These are phyloP conservation scores for Eilema depressum DNA, from an alignment of 2,888 invertebrate genomes.

Conservation along the genomic window DNA sequence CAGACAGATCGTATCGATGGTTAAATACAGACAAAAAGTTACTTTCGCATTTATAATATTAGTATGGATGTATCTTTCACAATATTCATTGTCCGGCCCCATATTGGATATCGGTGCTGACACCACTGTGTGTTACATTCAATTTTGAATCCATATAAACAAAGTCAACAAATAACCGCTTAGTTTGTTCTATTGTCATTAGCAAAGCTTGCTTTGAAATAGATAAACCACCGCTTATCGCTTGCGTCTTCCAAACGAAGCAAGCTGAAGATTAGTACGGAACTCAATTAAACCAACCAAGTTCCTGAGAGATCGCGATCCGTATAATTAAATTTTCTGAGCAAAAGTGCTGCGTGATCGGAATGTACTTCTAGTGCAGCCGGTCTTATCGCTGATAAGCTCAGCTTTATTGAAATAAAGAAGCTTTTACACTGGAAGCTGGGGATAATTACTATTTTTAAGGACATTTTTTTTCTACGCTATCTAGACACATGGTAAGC, in stretches of 20 bases:
- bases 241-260: conserved; percentile 52
- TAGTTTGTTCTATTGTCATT: not conserved
- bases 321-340: conserved; percentile 80
- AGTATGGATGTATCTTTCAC: too few species aligned
- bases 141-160: too few species aligned
- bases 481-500: too few species aligned
- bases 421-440: not conserved
- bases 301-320: conserved; percentile 73
- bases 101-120: too few species aligned
- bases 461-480: not conserved
- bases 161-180: conserved; percentile 17
- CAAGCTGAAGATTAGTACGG: conserved; percentile 77
- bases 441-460: not conserved
- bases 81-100: too few species aligned
- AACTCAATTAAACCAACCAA: conserved; percentile 81
- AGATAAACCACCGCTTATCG: conserved; percentile 37
- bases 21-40: too few species aligned
- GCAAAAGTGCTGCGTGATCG: conserved; percentile 76
- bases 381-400: conserved; percentile 43
- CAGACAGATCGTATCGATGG: too few species aligned
- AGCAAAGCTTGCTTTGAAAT: conserved; percentile 18
- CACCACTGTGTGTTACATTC: too few species aligned
- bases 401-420: conserved; percentile 38
- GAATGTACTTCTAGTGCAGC: conserved; percentile 60
- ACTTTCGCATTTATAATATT: too few species aligned